These are phyloP conservation scores for Plectus sambesii DNA, from an alignment of 1,140 invertebrate genomes.

Conservation along the genomic window DNA sequence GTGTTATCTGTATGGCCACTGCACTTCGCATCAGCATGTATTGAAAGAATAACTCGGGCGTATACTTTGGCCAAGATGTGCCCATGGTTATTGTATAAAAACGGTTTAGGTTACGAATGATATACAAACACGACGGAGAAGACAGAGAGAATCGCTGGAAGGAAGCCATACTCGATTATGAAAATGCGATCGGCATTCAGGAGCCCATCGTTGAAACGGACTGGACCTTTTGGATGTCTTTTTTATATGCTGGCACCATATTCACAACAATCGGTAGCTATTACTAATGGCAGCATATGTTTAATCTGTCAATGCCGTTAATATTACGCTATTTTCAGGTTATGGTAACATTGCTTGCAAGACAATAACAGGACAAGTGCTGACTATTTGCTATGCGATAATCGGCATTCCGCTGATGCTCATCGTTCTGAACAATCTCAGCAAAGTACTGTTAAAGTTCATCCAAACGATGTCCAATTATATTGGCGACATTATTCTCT, in stretches of 20 bases:
- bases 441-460: constrained; percentile 25
- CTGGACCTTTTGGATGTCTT: constrained; percentile 30
- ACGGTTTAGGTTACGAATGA: constrained; percentile 10
- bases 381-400: constrained; percentile 84
- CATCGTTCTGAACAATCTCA: constrained; percentile 42
- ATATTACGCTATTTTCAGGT: constrained; percentile 54
- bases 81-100: too few relatives aligned
- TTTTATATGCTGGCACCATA: constrained; percentile 30
- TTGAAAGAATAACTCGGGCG: too few relatives aligned
- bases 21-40: too few relatives aligned
- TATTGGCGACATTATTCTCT: constrained; percentile 15
- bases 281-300: neutral
- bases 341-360: constrained; percentile 84
- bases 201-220: constrained; percentile 25
- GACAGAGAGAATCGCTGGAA: constrained; percentile 25
- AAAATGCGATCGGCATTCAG: constrained; percentile 18
- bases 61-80: too few relatives aligned
- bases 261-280: constrained; percentile 30
- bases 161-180: constrained; percentile 29
- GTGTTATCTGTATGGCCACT: constrained; percentile 11
- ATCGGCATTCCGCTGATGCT: constrained; percentile 85
- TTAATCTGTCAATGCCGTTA: constrained; percentile 1
- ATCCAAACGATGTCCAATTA: constrained; percentile 47
- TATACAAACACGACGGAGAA: constrained; percentile 12
- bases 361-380: constrained; percentile 72